Evolutionary conservation across 2,888 invertebrate species (phyloP), one percentile per base, ranked within the genome.

Genomic region (Metopia argyrocephala): DNA sequence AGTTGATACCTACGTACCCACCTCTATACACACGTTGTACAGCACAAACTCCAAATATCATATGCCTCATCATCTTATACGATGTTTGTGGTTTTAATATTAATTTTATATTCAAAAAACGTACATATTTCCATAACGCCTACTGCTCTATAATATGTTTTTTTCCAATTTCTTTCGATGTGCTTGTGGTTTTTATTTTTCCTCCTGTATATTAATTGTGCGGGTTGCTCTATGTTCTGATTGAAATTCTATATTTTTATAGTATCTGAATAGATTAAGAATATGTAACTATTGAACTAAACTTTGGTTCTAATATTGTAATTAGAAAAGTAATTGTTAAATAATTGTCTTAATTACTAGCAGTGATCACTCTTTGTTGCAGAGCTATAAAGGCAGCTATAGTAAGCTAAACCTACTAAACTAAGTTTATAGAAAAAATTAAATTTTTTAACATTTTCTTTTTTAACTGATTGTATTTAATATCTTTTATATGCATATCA

Each of bases 81-180:
- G 9, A 28, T 21, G 46, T 18, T 57, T 28, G 56, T 28, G 68
- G n/a, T 57, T 69, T 25, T 45, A 9, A 3, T n/a, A 15, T 31
- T 20, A 4, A 7, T 54, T 66, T 56, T 28, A 45, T 71, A 45
- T 54, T 31, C 46, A 27, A 54, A 25, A 56, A 64, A 48, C 27
- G 46, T 65, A n/a, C n/a, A n/a, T n/a, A 54, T 68, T 62, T 46
- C 31, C 18, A 18, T 54, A 61, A 68, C 68, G 68, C 68, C 74
- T 74, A 57, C 66, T 52, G 45, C 6, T 61, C n/a, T 25, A 2
- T 23, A 50, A 18, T 25, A 23, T 56, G n/a, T n/a, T n/a, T n/a
- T n/a, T n/a, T 25, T 59, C 56, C n/a, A n/a, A 50, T 31, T 50
- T 46, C 21, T 9, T 9, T 50, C 48, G 27, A 27, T 57, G 5